Conservation (phyloP, 2,797 vertebrate genomes). For the Poliocrania exsul region DNA sequence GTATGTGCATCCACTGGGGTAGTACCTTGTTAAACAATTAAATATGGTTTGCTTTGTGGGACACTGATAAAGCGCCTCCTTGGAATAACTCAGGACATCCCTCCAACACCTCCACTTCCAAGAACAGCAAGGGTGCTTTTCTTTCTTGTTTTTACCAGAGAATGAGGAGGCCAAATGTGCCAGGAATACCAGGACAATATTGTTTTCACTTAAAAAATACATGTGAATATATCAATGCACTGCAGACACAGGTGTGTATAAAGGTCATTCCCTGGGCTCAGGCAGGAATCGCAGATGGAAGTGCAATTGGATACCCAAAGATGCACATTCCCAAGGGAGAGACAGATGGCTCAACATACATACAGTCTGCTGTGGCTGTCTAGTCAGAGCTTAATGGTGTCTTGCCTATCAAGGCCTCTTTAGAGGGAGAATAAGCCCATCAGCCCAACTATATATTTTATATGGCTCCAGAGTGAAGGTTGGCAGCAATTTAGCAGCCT, state of each 20-base stretch:
- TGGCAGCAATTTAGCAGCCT: neutral
- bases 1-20: neutral
- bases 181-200: neutral
- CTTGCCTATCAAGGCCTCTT: neutral
- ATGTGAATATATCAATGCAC: accelerated
- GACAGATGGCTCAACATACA: neutral
- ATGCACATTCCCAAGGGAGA: neutral
- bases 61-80: neutral
- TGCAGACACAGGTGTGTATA: neutral
- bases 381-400: neutral
- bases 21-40: neutral
- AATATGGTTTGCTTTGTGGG: neutral
- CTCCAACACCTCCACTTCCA: neutral
- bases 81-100: accelerated
- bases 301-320: neutral
- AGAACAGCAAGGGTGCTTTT: neutral
- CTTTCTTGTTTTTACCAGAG: neutral
- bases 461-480: neutral
- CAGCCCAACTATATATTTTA: neutral
- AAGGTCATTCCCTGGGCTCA: neutral
- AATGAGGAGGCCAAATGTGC: neutral
- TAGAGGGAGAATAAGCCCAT: neutral
- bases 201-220: neutral
- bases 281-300: neutral
- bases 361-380: neutral